Base-by-base conservation (phyloP, 23 tunicate species). In the Halocynthia roretzi region DNA sequence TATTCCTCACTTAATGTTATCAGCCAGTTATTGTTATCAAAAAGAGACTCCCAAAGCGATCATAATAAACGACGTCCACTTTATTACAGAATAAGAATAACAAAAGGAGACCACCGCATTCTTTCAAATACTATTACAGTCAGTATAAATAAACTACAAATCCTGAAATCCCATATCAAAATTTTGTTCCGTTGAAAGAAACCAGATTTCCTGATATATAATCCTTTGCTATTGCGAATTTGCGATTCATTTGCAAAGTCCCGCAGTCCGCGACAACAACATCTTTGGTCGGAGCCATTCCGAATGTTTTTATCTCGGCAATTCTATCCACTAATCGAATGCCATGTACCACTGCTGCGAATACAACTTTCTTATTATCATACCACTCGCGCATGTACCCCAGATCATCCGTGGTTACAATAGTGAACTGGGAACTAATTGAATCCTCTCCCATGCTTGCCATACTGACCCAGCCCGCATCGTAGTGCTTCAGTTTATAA, bases 381-480 rank as follows among this genome's bases (percentile, higher is more conserved):
- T 14, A 74, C 78, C 78, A 74, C 52, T 52, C 78, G n/a, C 78
- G 56, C 78, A 74, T 74, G 20, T 8, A 62, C 2, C 31, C 55
- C 22, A 74, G 62, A 18, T 74, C 78, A 12, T 74, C 64, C 4
- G 44, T 31, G 2, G 78, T 74, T 19, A 74, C 21, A 48, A 74
- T 74, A 21, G 19, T 10, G 22, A 74, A 74, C 56, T 53, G 60
- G 14, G 64, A 74, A 12, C 56, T 64, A 5, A 74, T 10, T 11
- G 55, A 15, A 12, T 49, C 63, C n/a, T 53, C 31, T 7, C 50
- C 78, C 10, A 50, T 53, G 0, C 62, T 74, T 54, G 78, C 14
- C 78, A 74, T 74, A 56, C 78, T 74, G 14, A 74, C 62, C 78
- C 78, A 74, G 21, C 78, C 78, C 5, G 78, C 64, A 8, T 64